Conservation (phyloP, 2,888 invertebrate genomes). For the Apamea crenata region DNA sequence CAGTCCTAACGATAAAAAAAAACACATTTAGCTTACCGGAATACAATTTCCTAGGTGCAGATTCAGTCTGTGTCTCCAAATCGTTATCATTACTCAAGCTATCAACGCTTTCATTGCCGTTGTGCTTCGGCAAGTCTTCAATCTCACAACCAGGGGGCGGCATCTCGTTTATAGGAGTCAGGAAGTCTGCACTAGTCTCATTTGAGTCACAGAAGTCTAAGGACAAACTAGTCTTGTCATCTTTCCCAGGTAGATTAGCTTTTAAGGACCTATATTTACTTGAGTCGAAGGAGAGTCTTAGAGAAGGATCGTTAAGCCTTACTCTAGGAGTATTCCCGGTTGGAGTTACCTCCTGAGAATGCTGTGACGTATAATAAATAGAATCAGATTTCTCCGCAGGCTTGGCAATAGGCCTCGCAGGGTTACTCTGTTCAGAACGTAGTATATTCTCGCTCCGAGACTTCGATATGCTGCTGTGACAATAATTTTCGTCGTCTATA, state of each 20-base stretch:
- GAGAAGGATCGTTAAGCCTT: conserved; percentile 82
- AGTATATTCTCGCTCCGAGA: conserved; percentile 88
- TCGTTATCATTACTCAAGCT: conserved; percentile 86
- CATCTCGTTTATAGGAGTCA: conserved; percentile 89
- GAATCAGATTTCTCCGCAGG: conserved; percentile 85
- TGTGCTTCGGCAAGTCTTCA: conserved; percentile 86
- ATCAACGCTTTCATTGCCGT: conserved; percentile 85
- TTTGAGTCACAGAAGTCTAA: conserved; percentile 88
- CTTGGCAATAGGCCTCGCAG: conserved; percentile 76
- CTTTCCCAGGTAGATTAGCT: conserved; percentile 76
- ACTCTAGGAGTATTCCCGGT: conserved; percentile 83
- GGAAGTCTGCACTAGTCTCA: conserved; percentile 88
- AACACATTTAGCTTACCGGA: conserved; percentile 73
- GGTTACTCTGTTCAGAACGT: conserved; percentile 84
- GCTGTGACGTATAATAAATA: conserved; percentile 87
- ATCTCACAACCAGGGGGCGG: conserved; percentile 87
- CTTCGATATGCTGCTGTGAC: conserved; percentile 87
- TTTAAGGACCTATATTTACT: conserved; percentile 85
- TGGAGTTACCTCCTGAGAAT: conserved; percentile 87
- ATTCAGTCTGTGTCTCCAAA: conserved; percentile 87
- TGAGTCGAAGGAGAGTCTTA: conserved; percentile 85
- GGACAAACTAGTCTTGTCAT: conserved; percentile 86
- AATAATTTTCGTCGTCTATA: conserved; percentile 87
- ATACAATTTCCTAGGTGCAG: conserved; percentile 83
- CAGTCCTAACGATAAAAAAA: background rate